These are phyloP conservation scores for Tenodera sinensis DNA, from an alignment of 2,888 invertebrate species.

Conservation along the genomic window DNA sequence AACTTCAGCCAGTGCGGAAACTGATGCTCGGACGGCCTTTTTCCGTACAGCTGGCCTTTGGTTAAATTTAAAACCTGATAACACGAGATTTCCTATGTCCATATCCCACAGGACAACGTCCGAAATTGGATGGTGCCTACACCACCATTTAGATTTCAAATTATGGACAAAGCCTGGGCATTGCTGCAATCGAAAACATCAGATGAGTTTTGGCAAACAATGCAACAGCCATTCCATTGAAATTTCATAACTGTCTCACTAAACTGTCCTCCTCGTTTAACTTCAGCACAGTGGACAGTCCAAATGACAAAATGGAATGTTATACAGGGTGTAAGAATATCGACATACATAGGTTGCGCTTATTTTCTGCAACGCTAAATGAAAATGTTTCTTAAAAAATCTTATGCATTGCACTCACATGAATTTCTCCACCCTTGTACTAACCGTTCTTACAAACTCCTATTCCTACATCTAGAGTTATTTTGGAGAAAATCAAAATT, in stretches of 20 bases:
- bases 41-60: neutral
- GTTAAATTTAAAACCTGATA: neutral
- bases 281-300: neutral
- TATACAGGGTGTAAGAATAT: neutral
- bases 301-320: neutral
- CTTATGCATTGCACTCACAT: too few species aligned
- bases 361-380: too few species aligned
- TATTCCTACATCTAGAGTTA: too few species aligned
- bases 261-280: neutral
- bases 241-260: neutral
- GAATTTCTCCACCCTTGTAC: too few species aligned
- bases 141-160: neutral
- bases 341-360: too few species aligned
- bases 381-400: too few species aligned
- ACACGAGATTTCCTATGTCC: neutral
- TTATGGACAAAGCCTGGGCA: neutral
- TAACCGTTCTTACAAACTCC: too few species aligned
- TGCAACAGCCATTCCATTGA: conserved; percentile 7
- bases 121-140: neutral
- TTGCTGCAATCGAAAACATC: neutral
- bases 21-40: neutral
- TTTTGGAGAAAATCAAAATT: too few species aligned
- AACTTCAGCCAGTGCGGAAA: neutral
- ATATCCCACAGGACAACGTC: neutral
- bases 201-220: conserved; percentile 2